Conservation (phyloP, 2,797 vertebrate species). For the Eulemur coronatus region DNA sequence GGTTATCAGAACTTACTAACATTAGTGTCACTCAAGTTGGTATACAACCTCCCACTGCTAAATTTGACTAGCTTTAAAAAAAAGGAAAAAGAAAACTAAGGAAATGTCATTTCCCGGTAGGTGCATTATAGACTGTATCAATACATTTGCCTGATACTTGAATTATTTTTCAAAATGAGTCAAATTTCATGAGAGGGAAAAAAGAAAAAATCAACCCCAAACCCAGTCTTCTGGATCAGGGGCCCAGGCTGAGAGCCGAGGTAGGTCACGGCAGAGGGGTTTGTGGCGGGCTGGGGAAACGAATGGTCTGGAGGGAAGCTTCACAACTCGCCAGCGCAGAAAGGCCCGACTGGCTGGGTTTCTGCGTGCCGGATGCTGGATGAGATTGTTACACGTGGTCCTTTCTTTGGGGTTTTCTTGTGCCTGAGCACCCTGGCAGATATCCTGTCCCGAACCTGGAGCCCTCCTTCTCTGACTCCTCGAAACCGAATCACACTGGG, state of each 20-base stretch:
- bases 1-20: too few species aligned
- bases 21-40: too few species aligned
- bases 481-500: neutral
- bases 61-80: too few species aligned
- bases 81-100: neutral
- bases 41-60: too few species aligned
- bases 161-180: slow-evolving; percentile 21
- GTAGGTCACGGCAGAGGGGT: neutral
- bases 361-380: neutral
- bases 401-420: neutral
- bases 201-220: neutral
- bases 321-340: neutral
- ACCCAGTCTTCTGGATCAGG: neutral
- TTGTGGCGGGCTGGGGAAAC: neutral
- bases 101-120: neutral
- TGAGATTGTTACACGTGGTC: neutral
- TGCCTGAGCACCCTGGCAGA: neutral
- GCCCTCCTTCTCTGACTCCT: neutral
- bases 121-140: neutral
- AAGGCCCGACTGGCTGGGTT: neutral
- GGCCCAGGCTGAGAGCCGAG: neutral
- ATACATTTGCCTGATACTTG: neutral
- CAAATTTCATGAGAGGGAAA: neutral
- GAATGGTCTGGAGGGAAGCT: neutral
- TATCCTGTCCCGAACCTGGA: neutral